Conservation (phyloP, 2,888 invertebrate species). For the Polyploca ridens region DNA sequence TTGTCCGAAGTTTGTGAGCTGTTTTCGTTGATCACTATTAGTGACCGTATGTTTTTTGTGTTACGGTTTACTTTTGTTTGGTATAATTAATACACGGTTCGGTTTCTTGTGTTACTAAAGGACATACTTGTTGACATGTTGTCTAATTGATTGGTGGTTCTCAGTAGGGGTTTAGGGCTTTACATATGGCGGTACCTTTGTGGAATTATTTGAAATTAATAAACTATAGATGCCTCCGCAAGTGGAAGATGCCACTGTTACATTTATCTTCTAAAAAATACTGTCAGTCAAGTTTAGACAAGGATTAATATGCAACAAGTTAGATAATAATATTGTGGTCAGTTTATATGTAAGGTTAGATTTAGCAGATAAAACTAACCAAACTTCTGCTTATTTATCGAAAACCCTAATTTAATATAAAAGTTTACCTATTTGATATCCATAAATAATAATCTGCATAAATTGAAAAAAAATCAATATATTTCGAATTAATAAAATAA, state of each 20-base stretch:
- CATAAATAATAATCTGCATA: background rate
- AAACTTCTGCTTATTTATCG: too few species aligned
- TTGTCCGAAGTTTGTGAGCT: constrained; percentile 42
- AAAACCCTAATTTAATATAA: too few species aligned
- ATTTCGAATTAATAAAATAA: constrained; percentile 39
- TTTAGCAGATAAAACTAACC: too few species aligned
- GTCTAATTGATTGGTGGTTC: constrained; percentile 84
- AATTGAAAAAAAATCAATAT: constrained; percentile 10
- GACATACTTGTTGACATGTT: constrained; percentile 84
- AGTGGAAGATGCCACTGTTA: constrained; percentile 81
- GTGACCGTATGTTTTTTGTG: constrained; percentile 62
- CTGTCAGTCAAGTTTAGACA: constrained; percentile 54
- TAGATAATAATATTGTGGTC: constrained; percentile 3
- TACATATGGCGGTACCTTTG: constrained; percentile 78
- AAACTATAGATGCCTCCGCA: constrained; percentile 78
- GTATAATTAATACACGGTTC: constrained; percentile 41
- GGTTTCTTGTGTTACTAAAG: constrained; percentile 73
- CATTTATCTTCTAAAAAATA: constrained; percentile 56
- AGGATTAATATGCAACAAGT: constrained; percentile 30
- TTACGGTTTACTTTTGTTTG: constrained; percentile 70
- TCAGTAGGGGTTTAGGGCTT: constrained; percentile 75
- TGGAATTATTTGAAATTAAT: constrained; percentile 82
- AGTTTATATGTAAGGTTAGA: too few species aligned
- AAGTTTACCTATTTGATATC: background rate
- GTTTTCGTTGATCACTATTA: constrained; percentile 53